phyloP scores from a whole-genome alignment of 2,113 vertebrate species.

The Elachura formosa region DNA sequence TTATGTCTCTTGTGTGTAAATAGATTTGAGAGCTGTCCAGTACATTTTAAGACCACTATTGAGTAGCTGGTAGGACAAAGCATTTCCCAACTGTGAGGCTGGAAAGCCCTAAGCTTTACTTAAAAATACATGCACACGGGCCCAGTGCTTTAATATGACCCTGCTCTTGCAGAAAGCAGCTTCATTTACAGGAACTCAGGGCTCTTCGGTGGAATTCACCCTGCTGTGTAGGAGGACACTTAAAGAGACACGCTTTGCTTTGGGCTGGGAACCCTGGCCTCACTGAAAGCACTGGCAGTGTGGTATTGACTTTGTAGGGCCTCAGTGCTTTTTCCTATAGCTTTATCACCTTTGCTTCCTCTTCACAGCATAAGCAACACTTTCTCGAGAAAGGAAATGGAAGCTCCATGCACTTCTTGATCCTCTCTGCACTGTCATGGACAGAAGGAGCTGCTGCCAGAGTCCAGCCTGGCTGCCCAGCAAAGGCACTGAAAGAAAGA shows the following conservation, averaged over 20 bases:
- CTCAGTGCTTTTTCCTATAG: not conserved
- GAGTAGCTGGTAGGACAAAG: slow-evolving; percentile 30
- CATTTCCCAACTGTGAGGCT: slow-evolving; percentile 51
- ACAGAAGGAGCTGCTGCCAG: slow-evolving; percentile 39
- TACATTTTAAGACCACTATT: slow-evolving; percentile 19
- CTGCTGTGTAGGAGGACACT: slow-evolving; percentile 63
- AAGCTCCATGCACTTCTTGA: slow-evolving; percentile 50
- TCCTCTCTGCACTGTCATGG: not conserved
- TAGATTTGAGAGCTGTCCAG: slow-evolving; percentile 55
- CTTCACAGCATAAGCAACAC: slow-evolving; percentile 8
- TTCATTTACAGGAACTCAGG: slow-evolving; percentile 62
- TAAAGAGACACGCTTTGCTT: slow-evolving; percentile 58
- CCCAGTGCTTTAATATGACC: slow-evolving; percentile 42
- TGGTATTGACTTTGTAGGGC: not conserved
- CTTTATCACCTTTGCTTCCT: slow-evolving; percentile 48
- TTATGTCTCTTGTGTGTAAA: slow-evolving; percentile 64
- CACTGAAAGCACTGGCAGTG: slow-evolving; percentile 7
- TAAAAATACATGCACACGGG: slow-evolving; percentile 26
- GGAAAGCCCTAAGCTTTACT: slow-evolving; percentile 53
- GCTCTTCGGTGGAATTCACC: slow-evolving; percentile 64
- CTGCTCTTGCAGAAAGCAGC: slow-evolving; percentile 44
- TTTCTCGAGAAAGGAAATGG: slow-evolving; percentile 59
- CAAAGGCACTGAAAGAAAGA: not conserved
- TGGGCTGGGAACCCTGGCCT: slow-evolving; percentile 11
- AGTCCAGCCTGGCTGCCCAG: slow-evolving; percentile 35